phyloP scores from a whole-genome alignment of 2,797 vertebrate genomes.

The Mormyrops attenuatus region DNA sequence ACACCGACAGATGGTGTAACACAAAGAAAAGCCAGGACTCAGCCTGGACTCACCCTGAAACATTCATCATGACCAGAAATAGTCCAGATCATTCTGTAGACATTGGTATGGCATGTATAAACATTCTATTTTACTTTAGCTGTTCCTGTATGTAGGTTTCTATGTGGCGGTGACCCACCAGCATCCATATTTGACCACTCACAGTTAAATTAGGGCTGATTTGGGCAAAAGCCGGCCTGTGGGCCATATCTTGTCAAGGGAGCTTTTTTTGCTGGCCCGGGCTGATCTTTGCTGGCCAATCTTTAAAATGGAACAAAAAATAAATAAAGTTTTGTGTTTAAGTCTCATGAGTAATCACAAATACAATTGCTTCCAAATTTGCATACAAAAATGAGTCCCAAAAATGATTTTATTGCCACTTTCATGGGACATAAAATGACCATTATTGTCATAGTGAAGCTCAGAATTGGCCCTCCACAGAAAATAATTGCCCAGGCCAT shows the following conservation, averaged over 20 bases:
- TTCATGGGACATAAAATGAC: background rate
- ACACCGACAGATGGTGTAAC: background rate
- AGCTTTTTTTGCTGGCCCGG: background rate
- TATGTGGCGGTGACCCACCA: background rate
- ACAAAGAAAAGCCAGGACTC: background rate
- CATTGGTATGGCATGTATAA: background rate
- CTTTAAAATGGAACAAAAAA: background rate
- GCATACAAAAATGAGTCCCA: background rate
- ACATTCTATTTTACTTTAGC: background rate
- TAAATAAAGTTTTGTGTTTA: background rate
- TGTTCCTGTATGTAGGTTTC: background rate
- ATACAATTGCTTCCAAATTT: background rate
- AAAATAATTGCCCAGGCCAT: background rate
- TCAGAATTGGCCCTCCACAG: background rate
- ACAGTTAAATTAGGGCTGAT: background rate
- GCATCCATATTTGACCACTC: background rate
- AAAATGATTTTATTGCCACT: background rate
- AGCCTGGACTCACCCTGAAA: background rate
- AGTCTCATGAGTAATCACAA: background rate
- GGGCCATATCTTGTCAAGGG: background rate
- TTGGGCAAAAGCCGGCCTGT: background rate
- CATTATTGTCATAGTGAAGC: background rate
- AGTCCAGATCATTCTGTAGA: background rate
- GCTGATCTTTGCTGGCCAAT: background rate
- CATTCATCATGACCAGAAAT: constrained; percentile 4